Percentiles rank a stretch among this genome's conserved stretches.
These are phyloP conservation scores for Triplophysa bombifrons DNA, from an alignment of 2,797 vertebrate genomes.

Conservation along the genomic window DNA sequence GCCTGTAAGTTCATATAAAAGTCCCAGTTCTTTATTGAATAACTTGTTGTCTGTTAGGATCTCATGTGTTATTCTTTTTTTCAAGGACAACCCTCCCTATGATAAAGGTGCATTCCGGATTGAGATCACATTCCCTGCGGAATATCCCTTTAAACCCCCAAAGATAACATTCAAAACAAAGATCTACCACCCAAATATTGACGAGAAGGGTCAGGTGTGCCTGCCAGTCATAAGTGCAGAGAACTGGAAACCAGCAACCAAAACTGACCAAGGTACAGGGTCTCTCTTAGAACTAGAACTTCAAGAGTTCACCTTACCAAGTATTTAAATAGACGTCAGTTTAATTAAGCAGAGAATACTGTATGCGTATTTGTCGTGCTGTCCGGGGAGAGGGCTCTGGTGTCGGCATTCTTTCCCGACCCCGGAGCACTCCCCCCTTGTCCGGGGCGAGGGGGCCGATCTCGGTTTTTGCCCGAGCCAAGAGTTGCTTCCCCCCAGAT, in stretches of 20 bases:
- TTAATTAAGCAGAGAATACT: too few species aligned
- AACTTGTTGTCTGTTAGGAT: neutral
- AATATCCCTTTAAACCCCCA: slow-evolving; percentile 98
- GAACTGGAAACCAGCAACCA: slow-evolving; percentile 99
- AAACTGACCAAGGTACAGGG: slow-evolving; percentile 83
- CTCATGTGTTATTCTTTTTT: slow-evolving; percentile 18
- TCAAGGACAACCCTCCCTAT: slow-evolving; percentile 90
- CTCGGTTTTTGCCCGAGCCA: too few species aligned
- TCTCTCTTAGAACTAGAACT: neutral
- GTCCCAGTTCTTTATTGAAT: neutral
- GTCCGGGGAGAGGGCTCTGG: too few species aligned
- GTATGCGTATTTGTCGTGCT: too few species aligned
- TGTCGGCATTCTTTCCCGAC: too few species aligned
- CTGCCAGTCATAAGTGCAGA: slow-evolving; percentile 96
- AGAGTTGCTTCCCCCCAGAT: too few species aligned
- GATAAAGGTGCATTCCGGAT: slow-evolving; percentile 98
- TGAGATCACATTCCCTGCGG: slow-evolving; percentile 93
- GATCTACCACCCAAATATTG: slow-evolving; percentile 98
- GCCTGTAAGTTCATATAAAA: slow-evolving; percentile 81
- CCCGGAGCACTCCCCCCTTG: too few species aligned
- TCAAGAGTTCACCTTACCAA: too few species aligned
- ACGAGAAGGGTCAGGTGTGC: slow-evolving; percentile 98
- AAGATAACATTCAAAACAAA: slow-evolving; percentile 99
- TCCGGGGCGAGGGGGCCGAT: too few species aligned
- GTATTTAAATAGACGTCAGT: too few species aligned